Evolutionary conservation across 1,140 invertebrate genomes (phyloP).

Genomic region (Drosophila guanche): DNA sequence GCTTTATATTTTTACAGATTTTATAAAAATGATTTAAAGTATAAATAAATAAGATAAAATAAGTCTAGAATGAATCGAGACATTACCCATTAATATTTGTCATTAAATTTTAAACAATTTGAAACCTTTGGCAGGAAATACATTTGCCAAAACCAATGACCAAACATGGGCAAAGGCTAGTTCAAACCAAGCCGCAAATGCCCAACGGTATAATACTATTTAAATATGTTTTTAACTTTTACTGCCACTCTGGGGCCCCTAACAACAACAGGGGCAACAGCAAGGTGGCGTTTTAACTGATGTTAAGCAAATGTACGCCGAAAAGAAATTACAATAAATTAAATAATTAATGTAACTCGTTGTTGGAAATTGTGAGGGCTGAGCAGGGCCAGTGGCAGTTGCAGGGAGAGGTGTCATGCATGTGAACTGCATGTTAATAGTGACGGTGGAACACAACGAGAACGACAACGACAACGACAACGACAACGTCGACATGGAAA

Average conservation of each 20-base stretch:
- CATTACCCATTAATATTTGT: too few relatives aligned
- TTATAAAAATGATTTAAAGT: too few relatives aligned
- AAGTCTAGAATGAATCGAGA: too few relatives aligned
- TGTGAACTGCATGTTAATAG: slow-evolving; percentile 60
- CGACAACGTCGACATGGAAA: slow-evolving; percentile 39
- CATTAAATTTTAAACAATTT: too few relatives aligned
- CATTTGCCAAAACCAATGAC: background rate
- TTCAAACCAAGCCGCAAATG: slow-evolving; percentile 7
- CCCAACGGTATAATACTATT: slow-evolving; percentile 24
- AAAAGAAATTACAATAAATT: slow-evolving; percentile 49
- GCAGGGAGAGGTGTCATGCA: background rate
- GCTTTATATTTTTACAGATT: too few relatives aligned
- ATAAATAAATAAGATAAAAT: background rate
- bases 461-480: background rate
- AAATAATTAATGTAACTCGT: slow-evolving; percentile 54
- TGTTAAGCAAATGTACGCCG: slow-evolving; percentile 32
- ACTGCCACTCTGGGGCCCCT: slow-evolving; percentile 31
- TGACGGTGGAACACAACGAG: slow-evolving; percentile 34
- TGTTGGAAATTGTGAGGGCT: slow-evolving; percentile 25
- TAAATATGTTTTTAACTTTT: slow-evolving; percentile 59
- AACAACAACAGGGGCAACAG: slow-evolving; percentile 9
- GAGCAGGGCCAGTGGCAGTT: background rate
- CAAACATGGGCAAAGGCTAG: background rate
- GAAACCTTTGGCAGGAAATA: too few relatives aligned
- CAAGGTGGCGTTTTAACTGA: slow-evolving; percentile 31